Evolutionary conservation across 2,797 vertebrate species (phyloP).

Genomic region (Synaphobranchus kaupii): DNA sequence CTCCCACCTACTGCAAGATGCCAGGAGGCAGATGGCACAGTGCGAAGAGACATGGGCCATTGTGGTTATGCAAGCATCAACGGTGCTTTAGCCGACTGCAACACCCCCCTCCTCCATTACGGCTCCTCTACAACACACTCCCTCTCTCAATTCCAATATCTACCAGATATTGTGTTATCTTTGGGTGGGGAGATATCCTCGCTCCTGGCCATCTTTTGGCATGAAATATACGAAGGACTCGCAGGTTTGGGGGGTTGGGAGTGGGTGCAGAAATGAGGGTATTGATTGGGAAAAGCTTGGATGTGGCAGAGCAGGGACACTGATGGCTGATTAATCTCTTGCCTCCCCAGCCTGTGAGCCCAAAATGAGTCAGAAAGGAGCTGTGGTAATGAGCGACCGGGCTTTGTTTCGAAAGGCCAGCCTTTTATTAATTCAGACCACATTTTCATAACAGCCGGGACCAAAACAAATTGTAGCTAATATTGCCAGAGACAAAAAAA

Average conservation of each 20-base stretch:
- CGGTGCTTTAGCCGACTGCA: background rate
- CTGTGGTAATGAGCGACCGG: background rate
- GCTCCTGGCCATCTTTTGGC: background rate
- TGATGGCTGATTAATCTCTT: background rate
- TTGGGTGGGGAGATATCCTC: background rate
- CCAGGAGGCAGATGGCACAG: slow-evolving; percentile 4
- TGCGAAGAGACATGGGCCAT: background rate
- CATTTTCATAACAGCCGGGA: background rate
- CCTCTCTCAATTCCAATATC: background rate
- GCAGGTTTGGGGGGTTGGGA: background rate
- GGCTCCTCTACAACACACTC: background rate
- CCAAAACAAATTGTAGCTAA: background rate
- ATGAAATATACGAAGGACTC: background rate
- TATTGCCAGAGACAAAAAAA: background rate
- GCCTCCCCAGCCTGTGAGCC: background rate
- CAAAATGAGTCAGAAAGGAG: background rate
- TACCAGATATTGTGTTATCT: background rate
- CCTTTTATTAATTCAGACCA: background rate
- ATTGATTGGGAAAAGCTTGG: slow-evolving; percentile 2
- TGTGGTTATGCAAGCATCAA: background rate
- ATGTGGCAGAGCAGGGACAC: background rate
- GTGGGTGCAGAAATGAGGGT: background rate
- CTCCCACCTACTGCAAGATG: background rate
- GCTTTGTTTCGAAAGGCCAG: background rate
- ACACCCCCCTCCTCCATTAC: background rate